Evolutionary conservation across 2,888 invertebrate species (phyloP), one percentile per base, ranked within the genome.

Genomic region (Cheilosia urbana): DNA sequence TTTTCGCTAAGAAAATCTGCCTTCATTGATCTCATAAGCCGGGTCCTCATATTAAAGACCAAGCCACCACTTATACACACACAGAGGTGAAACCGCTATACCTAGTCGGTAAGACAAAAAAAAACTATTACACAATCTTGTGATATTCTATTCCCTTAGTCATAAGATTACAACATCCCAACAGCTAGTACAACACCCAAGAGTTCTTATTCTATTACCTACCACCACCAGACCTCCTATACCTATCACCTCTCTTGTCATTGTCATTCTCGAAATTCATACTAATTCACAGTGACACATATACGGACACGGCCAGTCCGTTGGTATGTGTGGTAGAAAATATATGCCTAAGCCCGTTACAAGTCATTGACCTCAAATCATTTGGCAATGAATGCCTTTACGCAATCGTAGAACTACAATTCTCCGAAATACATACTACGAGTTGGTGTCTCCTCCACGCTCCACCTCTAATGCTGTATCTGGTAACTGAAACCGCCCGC

Each of bases 341-440:
- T 15, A 42, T 40, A 72, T 55, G 55, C 51, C 71, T 77, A 76
- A 37, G 57, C 71, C 81, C 76, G 72, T 85, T 77, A 66, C 55
- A 81, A 85, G 85, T 80, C 85, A 68, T 72, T 85, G 85, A 85
- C 81, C 81, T 81, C 71, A 81, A 81, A 81, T 51, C 45, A 40
- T 58, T 81, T 81, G 85, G 76, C 85, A 77, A 81, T 85, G 85
- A 81, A 71, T 76, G 62, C 30, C 49, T 58, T 51, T 63, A 72
- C 66, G 62, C 68, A 72, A 76, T 72, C 58, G 21, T 37, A 37
- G 17, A 72, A 47, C 19, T 40, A 49, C 68, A 42, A 30, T 37
- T 15, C 34, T 17, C 62, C 53, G 45, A 49, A 57, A 45, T 34
- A 60, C 40, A 53, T 57, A 51, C 34, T 30, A 63, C 63, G 45